Evolutionary conservation across 2,888 invertebrate genomes (phyloP).

Genomic region (Corbicula japonica): DNA sequence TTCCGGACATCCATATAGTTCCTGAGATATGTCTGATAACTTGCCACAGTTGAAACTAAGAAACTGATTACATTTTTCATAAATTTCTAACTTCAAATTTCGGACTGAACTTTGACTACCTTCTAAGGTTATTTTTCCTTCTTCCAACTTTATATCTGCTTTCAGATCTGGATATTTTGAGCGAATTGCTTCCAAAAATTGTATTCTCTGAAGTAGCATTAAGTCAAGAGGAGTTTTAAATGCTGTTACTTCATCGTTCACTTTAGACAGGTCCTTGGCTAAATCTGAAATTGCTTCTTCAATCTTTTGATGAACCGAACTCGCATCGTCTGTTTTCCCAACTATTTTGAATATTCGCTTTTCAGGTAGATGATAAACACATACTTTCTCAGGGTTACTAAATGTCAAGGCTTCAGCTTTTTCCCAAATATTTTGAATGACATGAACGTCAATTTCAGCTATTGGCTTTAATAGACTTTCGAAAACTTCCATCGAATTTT

Average conservation of each 20-base stretch:
- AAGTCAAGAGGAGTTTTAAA: neutral
- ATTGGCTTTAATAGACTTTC: neutral
- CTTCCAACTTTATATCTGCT: no score
- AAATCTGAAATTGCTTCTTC: neutral
- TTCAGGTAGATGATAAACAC: neutral
- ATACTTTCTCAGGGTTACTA: neutral
- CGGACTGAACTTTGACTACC: no score
- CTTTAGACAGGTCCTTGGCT: neutral
- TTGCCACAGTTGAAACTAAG: no score
- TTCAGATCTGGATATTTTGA: no score
- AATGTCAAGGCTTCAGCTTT: neutral
- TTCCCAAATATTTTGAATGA: neutral
- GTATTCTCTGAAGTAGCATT: no score
- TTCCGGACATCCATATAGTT: no score
- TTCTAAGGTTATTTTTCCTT: no score
- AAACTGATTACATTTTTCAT: no score
- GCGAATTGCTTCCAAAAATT: no score
- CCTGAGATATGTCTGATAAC: no score
- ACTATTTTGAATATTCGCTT: neutral
- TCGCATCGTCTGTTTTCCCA: neutral
- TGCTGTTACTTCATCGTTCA: neutral
- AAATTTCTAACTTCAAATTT: no score
- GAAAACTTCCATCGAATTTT: neutral
- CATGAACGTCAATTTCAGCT: neutral
- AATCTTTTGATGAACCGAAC: neutral